Evolutionary conservation across 1,140 invertebrate species (phyloP).

Genomic region (Grapholita molesta): DNA sequence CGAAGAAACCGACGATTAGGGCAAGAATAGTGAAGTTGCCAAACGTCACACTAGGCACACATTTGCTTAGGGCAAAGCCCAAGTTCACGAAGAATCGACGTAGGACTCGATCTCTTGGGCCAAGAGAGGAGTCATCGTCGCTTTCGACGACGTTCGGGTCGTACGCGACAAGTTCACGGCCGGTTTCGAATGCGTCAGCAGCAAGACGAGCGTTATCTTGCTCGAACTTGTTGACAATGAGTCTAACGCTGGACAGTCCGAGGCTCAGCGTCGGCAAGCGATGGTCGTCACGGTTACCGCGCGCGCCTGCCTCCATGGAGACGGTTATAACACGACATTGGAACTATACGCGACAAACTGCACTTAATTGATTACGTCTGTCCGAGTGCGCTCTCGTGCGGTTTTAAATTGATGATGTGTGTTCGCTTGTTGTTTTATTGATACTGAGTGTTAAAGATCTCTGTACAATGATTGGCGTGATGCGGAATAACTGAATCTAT

Average conservation of each 20-base stretch:
- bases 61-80: slow-evolving; percentile 51
- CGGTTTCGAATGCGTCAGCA: slow-evolving; percentile 30
- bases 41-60: slow-evolving; percentile 64
- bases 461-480: slow-evolving; percentile 34
- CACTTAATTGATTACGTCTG: slow-evolving; percentile 43
- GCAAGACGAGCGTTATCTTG: slow-evolving; percentile 50
- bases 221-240: slow-evolving; percentile 68
- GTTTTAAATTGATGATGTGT: slow-evolving; percentile 48
- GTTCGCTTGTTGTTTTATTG: slow-evolving; percentile 40
- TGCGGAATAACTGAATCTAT: slow-evolving; percentile 12
- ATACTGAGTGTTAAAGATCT: slow-evolving; percentile 51
- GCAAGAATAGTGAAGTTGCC: slow-evolving; percentile 63
- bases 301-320: slow-evolving; percentile 63
- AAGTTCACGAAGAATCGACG: slow-evolving; percentile 49
- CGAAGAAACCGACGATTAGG: slow-evolving; percentile 51
- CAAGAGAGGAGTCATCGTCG: slow-evolving; percentile 60
- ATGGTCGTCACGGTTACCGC: slow-evolving; percentile 66
- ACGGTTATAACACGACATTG: slow-evolving; percentile 41
- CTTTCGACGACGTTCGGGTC: slow-evolving; percentile 40
- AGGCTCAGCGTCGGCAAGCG: slow-evolving; percentile 57
- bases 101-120: slow-evolving; percentile 53
- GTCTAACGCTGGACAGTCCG: slow-evolving; percentile 62
- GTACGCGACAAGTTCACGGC: slow-evolving; percentile 53
- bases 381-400: slow-evolving; percentile 46
- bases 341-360: slow-evolving; percentile 32